Evolutionary conservation across 92 coral and sea anemone genomes (phyloP), one percentile per base, ranked within the genome.

Genomic region (Pocillopora meandrina): DNA sequence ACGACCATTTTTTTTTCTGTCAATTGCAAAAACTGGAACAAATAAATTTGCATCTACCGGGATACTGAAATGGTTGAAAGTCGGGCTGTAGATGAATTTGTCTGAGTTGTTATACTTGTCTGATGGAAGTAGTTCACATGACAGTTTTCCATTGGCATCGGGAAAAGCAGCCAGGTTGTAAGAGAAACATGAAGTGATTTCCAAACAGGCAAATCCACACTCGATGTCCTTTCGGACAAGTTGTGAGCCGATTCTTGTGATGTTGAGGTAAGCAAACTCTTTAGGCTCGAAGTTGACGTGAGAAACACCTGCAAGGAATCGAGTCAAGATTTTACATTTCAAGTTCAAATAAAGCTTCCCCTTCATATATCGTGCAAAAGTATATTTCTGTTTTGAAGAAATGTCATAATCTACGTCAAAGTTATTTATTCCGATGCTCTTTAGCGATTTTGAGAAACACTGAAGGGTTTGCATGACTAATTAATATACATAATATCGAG

Each of bases 121-220:
- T 5, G 72, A 68, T 33, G 72, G 52, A 9, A 68, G 72, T n/a
- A 68, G 72, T 34, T 68, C 72, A 68, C 72, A 68, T 18, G 33
- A 31, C 72, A 68, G 72, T 33, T 68, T 68, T 68, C 72, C 72
- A 49, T 68, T 68, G 72, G 26, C 35, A 34, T 68, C 72, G 7
- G 52, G 8, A 14, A 68, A 68, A 34, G 72, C 49, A 68, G 72
- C 72, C 72, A 68, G 72, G 52, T 68, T 68, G 15, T 68, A 68
- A 2, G 72, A 68, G 26, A 68, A 68, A 33, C 72, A 68, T 33
- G 19, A 68, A 68, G 72, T 12, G 52, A 31, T 31, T 68, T 49
- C 55, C 35, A 68, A 68, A 68, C 72, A 68, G 72, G 55, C 47
- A 68, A 68, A 68, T 19, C 72, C 72, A 68, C 72, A 68, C n/a